Percentiles rank a stretch among this genome's conserved stretches.
Conservation (phyloP, 2,797 vertebrate genomes). For the Percopsis omiscomaycus region DNA sequence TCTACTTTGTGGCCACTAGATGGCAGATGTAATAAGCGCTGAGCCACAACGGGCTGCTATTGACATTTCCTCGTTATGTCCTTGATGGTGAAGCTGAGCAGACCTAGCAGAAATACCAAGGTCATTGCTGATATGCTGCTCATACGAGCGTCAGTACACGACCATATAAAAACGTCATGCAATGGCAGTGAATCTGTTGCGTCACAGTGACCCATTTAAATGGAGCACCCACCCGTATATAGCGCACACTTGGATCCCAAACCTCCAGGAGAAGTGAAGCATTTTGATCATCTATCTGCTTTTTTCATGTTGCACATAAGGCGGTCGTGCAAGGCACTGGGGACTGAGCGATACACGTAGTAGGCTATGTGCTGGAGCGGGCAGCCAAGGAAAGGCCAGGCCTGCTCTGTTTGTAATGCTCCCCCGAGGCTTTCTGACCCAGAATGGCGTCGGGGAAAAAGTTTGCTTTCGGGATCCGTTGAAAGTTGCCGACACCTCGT, state of each 20-base stretch:
- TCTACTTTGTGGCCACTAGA: slow-evolving; percentile 38
- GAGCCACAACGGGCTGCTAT: slow-evolving; percentile 14
- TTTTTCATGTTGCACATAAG: slow-evolving; percentile 31
- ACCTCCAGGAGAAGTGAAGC: slow-evolving; percentile 8
- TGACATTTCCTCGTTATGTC: slow-evolving; percentile 35
- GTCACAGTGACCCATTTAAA: slow-evolving; percentile 5
- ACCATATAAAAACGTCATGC: background rate
- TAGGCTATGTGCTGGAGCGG: slow-evolving; percentile 24
- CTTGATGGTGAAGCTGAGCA: slow-evolving; percentile 20
- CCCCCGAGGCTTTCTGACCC: slow-evolving; percentile 77
- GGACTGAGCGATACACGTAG: slow-evolving; percentile 34
- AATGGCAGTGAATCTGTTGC: slow-evolving; percentile 7
- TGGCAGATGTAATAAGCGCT: slow-evolving; percentile 38
- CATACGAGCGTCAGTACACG: background rate
- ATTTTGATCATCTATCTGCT: background rate
- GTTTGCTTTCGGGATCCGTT: slow-evolving; percentile 74
- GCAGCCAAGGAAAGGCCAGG: slow-evolving; percentile 63
- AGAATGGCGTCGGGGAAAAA: slow-evolving; percentile 73
- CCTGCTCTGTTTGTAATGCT: slow-evolving; percentile 67
- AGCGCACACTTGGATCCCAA: background rate
- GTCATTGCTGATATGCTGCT: background rate
- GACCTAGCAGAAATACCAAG: slow-evolving; percentile 3
- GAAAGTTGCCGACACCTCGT: slow-evolving; percentile 79
- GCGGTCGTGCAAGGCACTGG: slow-evolving; percentile 16
- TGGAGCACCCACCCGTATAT: background rate